Base-by-base conservation (phyloP, 2,888 invertebrate species). In the Cactoblastis cactorum region DNA sequence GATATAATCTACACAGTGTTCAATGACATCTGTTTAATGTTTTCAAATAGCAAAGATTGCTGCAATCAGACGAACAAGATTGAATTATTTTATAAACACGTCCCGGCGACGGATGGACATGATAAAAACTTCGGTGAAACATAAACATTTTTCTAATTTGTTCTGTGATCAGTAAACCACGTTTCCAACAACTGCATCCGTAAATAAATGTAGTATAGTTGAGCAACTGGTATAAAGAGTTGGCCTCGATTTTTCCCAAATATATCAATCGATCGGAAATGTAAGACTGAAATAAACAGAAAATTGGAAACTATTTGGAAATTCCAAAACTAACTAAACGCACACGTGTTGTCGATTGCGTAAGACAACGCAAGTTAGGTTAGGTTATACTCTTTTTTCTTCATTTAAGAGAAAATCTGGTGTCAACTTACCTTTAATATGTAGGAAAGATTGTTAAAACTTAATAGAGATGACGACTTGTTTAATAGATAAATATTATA, bases 231-330 rank as follows among this genome's bases (percentile, higher is more conserved):
- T 80, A 80, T 79, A 70, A 79, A 77, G 80, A 83, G 77, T 84
- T 85, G 84, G 83, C 86, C 87, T 73, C 74, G 67, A 74, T 86
- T 80, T 81, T 78, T 75, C 72, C 73, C 64, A 71, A 79, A 79
- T 79, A 79, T 79, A 79, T 79, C 77, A 77, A 76, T 78, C 52
- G 57, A 67, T 72, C 74, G 75, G 76, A 76, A 74, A 73, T 71
- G 62, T 59, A 61, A 45, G 59, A 69, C 72, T 71, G 60, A 74
- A 81, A 79, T 78, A 78, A 68, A 67, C 55, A 61, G 51, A 61
- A 61, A 52, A 64, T 66, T 63, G 45, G 28, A 28, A 22, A 34
- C 15, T n/a, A 11, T 46, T 39, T 32, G n/a, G n/a, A 39, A 39
- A 14, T 12, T n/a, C 15, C 12, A 32, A 28, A 18, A 11, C 5